Conservation (phyloP, 2,113 vertebrate species). For the Chaenogobius annularis region DNA sequence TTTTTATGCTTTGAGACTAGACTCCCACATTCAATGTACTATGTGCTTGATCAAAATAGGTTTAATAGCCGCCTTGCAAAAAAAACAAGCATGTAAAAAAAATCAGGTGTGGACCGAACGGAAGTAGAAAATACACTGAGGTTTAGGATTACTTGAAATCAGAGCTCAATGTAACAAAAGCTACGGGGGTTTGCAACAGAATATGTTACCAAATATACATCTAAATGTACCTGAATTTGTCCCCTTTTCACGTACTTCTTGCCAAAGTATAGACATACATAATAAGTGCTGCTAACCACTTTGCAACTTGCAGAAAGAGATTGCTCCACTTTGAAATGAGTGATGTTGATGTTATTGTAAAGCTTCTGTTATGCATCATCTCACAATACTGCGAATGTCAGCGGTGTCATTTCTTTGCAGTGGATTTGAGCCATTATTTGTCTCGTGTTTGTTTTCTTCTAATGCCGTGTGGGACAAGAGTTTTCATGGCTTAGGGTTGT, state of each 20-base stretch:
- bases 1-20: slow-evolving; percentile 41
- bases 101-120: slow-evolving; percentile 17
- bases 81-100: slow-evolving; percentile 6
- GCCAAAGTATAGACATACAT: not conserved
- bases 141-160: slow-evolving; percentile 18
- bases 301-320: not conserved
- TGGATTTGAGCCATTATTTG: too few species aligned
- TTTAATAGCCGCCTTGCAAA: slow-evolving; percentile 25
- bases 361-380: too few species aligned
- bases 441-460: too few species aligned
- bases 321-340: not conserved
- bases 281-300: too few species aligned
- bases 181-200: slow-evolving; percentile 1
- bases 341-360: not conserved
- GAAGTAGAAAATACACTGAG: not conserved
- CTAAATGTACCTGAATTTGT: not conserved
- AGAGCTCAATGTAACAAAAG: slow-evolving; percentile 22
- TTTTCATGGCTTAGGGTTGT: too few species aligned
- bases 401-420: not conserved
- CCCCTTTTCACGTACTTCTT: not conserved
- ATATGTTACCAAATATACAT: not conserved
- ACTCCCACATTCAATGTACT: slow-evolving; percentile 46
- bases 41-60: slow-evolving; percentile 32
- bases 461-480: too few species aligned
- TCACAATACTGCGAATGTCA: too few species aligned